phyloP scores from a whole-genome alignment of 2,113 vertebrate species.

The Oryzias woworae region DNA sequence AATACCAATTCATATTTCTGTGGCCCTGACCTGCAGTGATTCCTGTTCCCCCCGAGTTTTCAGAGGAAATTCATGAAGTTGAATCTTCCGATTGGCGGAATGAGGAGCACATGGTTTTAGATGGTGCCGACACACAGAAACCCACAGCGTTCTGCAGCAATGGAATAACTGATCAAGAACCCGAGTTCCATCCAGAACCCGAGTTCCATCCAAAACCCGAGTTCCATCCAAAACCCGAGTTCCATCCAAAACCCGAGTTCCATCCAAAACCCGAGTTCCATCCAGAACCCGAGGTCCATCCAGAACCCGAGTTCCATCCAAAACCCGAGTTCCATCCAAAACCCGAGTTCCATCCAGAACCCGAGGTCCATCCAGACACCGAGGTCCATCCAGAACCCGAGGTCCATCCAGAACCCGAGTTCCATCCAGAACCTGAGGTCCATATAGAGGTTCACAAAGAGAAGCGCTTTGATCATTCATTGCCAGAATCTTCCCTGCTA shows the following conservation, averaged over 20 bases:
- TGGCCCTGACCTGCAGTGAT: constrained; percentile 8
- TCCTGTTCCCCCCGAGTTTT: constrained; percentile 27
- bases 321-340: background rate
- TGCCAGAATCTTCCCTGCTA: background rate
- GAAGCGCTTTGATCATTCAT: constrained; percentile 5
- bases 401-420: background rate
- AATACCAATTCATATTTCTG: background rate
- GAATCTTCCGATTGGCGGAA: constrained; percentile 22
- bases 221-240: no score
- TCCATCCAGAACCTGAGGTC: background rate
- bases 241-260: background rate
- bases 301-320: background rate
- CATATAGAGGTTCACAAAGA: background rate
- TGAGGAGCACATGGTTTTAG: constrained; percentile 1
- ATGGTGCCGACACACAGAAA: background rate
- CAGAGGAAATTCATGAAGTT: constrained; percentile 16
- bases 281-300: background rate
- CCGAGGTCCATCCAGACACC: background rate
- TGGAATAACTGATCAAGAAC: background rate
- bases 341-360: background rate
- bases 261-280: background rate
- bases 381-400: background rate
- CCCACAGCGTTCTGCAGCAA: constrained; percentile 15
- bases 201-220: no score
- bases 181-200: background rate